Conservation (phyloP, 2,888 invertebrate species). For the Zaprionus lineosus region DNA sequence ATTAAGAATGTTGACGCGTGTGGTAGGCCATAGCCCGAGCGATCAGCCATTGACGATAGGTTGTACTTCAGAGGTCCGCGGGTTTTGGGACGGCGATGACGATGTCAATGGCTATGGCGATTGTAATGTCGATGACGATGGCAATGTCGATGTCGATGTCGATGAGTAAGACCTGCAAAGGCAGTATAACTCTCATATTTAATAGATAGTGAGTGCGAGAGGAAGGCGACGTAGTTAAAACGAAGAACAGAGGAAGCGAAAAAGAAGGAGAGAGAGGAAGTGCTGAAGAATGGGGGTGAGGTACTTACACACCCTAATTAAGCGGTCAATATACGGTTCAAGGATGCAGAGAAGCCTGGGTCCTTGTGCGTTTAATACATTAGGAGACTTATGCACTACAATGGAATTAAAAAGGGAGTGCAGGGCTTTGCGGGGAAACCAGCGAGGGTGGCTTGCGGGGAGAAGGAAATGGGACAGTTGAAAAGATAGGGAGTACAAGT, state of each 20-base stretch:
- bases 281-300: background rate
- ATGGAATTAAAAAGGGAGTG: background rate
- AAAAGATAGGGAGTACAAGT: too few species aligned
- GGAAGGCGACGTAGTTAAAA: background rate
- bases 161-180: too few species aligned
- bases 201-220: too few species aligned
- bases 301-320: slow-evolving; percentile 66
- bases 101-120: slow-evolving; percentile 11
- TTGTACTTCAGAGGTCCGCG: slow-evolving; percentile 43
- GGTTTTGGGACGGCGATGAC: slow-evolving; percentile 4
- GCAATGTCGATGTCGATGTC: background rate
- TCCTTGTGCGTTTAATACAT: slow-evolving; percentile 50
- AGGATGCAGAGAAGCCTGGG: slow-evolving; percentile 56
- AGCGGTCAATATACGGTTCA: slow-evolving; percentile 70
- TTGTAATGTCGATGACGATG: background rate
- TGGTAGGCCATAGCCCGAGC: slow-evolving; percentile 52
- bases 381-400: slow-evolving; percentile 48
- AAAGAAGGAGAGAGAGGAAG: background rate
- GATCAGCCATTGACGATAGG: slow-evolving; percentile 35
- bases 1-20: slow-evolving; percentile 68
- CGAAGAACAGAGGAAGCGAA: background rate
- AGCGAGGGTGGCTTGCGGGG: background rate
- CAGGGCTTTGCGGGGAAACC: background rate
- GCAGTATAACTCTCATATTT: too few species aligned
- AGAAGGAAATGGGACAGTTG: too few species aligned